phyloP scores from a whole-genome alignment of 2,888 invertebrate genomes.

The Argynnis bischoffii region DNA sequence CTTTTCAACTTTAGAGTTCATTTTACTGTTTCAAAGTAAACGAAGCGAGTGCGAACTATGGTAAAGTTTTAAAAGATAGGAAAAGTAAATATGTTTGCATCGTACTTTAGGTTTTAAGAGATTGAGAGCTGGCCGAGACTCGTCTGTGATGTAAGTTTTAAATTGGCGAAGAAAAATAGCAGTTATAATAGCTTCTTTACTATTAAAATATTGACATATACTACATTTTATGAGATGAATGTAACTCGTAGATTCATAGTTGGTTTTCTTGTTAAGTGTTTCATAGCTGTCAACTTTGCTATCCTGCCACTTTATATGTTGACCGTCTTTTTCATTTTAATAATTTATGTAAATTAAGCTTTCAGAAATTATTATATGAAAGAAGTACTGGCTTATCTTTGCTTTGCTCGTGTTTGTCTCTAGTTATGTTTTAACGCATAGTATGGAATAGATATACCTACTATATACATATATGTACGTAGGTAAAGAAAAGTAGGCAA shows the following conservation, averaged over 20 bases:
- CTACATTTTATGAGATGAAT: not conserved
- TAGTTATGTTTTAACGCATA: too few relatives aligned
- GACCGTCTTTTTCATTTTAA: too few relatives aligned
- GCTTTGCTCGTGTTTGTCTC: too few relatives aligned
- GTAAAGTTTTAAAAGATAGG: constrained; percentile 28
- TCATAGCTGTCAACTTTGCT: not conserved
- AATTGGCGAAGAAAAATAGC: constrained; percentile 13
- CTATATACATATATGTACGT: too few relatives aligned
- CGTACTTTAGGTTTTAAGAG: constrained; percentile 30
- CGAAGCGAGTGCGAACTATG: constrained; percentile 19
- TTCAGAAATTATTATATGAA: too few relatives aligned
- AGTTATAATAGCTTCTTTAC: constrained; percentile 5
- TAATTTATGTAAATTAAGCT: too few relatives aligned
- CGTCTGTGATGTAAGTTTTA: constrained; percentile 12
- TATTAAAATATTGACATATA: constrained; percentile 9
- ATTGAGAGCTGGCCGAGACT: constrained; percentile 22
- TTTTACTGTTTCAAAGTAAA: constrained; percentile 32
- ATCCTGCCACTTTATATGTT: too few relatives aligned
- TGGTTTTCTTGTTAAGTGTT: not conserved
- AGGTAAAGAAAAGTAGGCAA: too few relatives aligned
- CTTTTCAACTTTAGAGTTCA: constrained; percentile 30
- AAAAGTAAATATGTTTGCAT: constrained; percentile 34
- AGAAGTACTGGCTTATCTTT: too few relatives aligned
- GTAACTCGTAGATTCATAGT: not conserved
- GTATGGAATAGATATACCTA: too few relatives aligned